These are phyloP conservation scores for Branchellion lobata DNA, from an alignment of 2,888 invertebrate genomes.

Conservation along the genomic window DNA sequence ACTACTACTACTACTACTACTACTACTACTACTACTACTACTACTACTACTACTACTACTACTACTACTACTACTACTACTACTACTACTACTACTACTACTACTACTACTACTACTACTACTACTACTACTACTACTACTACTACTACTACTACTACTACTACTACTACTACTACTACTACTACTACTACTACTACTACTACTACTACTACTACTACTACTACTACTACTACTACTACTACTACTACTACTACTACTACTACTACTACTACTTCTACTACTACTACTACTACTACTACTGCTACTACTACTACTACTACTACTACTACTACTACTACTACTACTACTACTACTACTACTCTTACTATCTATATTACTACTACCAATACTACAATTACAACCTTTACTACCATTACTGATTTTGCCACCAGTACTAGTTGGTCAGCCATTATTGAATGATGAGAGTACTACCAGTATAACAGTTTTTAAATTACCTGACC, in stretches of 20 bases:
- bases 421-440: no score
- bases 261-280: conserved; percentile 31
- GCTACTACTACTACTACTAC: conserved; percentile 24
- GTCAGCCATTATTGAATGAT: no score
- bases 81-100: neutral
- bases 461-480: no score
- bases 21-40: neutral
- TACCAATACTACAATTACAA: no score
- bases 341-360: neutral
- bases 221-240: neutral
- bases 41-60: neutral
- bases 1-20: neutral
- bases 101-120: neutral
- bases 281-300: conserved; percentile 33
- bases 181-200: neutral
- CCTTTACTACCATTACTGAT: no score
- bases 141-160: neutral
- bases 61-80: neutral
- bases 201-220: neutral
- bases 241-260: conserved; percentile 27
- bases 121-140: neutral
- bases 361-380: no score
- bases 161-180: neutral
- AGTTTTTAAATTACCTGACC: no score
- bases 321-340: neutral